Base-by-base conservation (phyloP, 2,113 vertebrate species). In the Taurulus bubalis region DNA sequence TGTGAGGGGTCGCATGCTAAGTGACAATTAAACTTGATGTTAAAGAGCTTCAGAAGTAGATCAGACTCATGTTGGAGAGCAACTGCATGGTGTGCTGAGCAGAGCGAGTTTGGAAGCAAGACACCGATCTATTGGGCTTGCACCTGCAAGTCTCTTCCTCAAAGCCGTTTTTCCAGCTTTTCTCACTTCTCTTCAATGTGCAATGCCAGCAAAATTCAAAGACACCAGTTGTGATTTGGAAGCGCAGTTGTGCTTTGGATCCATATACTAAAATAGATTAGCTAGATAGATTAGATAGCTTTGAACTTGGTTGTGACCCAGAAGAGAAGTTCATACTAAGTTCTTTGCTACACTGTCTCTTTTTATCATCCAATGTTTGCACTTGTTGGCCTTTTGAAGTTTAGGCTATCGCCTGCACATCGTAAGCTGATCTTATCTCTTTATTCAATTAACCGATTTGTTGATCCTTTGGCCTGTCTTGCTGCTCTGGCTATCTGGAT, bases 71-170 rank as follows among this genome's bases (percentile, higher is more conserved):
- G 63, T 83, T 42, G 47, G 55, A 62, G 36, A 10, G 6, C 58
- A 74, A 10, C 51, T 32, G 10, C 22, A 6, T 65, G 24, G 81
- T 69, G 45, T 81, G 80, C 65, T 79, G 34, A 30, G 56, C 42
- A 24, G 51, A 45, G 63, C 24, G 0, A 18, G 10, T 86, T 81
- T 47, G 51, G 26, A 34, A 58, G 58, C 63, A 70, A 53, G 72
- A 63, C 32, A 56, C 36, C 4, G 3, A 71, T 68, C 42, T 38
- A 24, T 76, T 62, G 42, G 71, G 51, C 67, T 63, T 55, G 26
- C 34, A 70, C 70, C 80, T 82, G 47, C 51, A 63, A 85, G 24
- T 79, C 40, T 77, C 45, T 32, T 77, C 75, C 84, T 90, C 65
- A 80, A 84, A 88, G 69, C 15, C 49, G 56, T 80, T 79, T 64